These are phyloP conservation scores for Meiosimyza platycephala DNA, from an alignment of 2,888 invertebrate species.

Conservation along the genomic window DNA sequence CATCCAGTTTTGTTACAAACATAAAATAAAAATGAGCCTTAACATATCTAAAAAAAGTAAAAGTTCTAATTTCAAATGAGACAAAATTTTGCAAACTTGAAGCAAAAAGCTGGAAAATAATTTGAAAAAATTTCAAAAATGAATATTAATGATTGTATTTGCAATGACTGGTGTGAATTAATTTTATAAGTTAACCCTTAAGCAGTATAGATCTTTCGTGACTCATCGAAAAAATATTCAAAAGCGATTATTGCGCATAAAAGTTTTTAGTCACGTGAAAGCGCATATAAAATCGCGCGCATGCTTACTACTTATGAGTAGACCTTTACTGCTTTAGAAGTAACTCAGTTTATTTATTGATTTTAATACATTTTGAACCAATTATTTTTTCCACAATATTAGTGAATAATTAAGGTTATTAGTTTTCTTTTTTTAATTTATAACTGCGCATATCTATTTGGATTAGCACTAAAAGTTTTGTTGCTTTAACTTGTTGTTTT, in stretches of 20 bases:
- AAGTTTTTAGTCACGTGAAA: no score
- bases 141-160: neutral
- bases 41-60: neutral
- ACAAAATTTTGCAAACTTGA: slow-evolving; percentile 2
- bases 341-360: neutral
- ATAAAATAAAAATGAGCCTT: neutral
- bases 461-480: slow-evolving; percentile 29
- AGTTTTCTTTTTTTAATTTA: neutral
- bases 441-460: neutral
- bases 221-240: no score
- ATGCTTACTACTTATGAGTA: no score
- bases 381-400: neutral
- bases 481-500: slow-evolving; percentile 27
- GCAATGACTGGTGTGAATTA: no score
- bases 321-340: neutral
- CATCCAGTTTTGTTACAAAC: neutral
- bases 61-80: neutral
- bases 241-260: no score
- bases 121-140: neutral
- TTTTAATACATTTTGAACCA: neutral
- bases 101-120: slow-evolving; percentile 25
- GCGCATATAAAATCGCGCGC: no score
- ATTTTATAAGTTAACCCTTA: no score
- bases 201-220: no score
- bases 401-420: neutral